phyloP scores from a whole-genome alignment of 2,113 vertebrate species.

The Cololabis saira region DNA sequence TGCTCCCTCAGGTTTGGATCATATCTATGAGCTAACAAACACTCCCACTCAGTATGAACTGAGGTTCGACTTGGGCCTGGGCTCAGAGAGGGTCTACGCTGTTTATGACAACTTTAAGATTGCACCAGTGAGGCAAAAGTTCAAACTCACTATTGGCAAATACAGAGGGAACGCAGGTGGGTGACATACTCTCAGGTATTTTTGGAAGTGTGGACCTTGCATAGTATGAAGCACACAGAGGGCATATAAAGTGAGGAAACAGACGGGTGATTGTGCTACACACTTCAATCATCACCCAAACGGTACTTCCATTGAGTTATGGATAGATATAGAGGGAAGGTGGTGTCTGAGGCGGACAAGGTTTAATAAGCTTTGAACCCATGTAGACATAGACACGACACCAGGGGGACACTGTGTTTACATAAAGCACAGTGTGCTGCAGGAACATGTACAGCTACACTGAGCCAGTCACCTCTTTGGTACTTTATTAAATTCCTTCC shows the following conservation, averaged over 20 bases:
- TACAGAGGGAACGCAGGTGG: constrained; percentile 89
- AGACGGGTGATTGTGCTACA: not conserved
- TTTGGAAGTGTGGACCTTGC: not conserved
- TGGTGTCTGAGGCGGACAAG: constrained; percentile 6
- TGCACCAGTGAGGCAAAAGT: constrained; percentile 84
- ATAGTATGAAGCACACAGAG: too few relatives aligned
- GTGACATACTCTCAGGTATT: constrained; percentile 25
- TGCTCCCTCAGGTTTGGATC: constrained; percentile 83
- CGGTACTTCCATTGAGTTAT: constrained; percentile 5
- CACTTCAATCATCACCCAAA: constrained; percentile 5
- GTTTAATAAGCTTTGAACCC: constrained; percentile 34
- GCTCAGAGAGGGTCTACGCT: constrained; percentile 83
- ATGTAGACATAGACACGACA: constrained; percentile 25
- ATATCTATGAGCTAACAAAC: constrained; percentile 87
- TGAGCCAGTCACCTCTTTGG: constrained; percentile 17
- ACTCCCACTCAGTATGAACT: constrained; percentile 82
- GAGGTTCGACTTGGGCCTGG: constrained; percentile 82
- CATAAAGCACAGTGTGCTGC: constrained; percentile 35
- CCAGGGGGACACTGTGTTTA: constrained; percentile 13
- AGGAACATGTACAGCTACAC: constrained; percentile 17
- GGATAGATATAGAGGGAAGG: constrained; percentile 7
- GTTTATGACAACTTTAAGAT: constrained; percentile 86
- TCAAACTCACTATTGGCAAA: constrained; percentile 83
- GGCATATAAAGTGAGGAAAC: too few relatives aligned
- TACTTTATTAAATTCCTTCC: constrained; percentile 24